A percentile compares a stretch with the other conserved stretches of the same genome.
These are phyloP conservation scores for Sarcophaga carnaria DNA, from an alignment of 2,888 invertebrate species.

Conservation along the genomic window DNA sequence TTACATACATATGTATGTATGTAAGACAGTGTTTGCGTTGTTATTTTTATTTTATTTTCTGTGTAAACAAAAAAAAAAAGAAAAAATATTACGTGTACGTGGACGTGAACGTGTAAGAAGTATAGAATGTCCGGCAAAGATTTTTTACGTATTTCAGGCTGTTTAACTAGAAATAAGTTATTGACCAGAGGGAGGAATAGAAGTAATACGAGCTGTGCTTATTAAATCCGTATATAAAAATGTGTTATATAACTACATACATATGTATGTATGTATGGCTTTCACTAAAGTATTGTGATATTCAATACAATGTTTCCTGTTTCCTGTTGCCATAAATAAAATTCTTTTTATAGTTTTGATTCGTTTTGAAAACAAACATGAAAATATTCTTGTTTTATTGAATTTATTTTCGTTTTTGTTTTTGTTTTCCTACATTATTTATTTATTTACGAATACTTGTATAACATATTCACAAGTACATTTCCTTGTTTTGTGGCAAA, in stretches of 20 bases:
- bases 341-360: constrained; percentile 4
- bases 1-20: too few species aligned
- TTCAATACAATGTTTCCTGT: not conserved
- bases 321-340: constrained; percentile 28
- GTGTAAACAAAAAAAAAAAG: not conserved
- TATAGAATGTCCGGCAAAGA: not conserved
- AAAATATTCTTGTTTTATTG: constrained; percentile 5
- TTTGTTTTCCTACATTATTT: not conserved
- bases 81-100: not conserved
- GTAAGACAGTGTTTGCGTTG: not conserved
- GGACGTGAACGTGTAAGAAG: not conserved
- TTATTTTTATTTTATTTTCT: not conserved
- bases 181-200: too few species aligned
- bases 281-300: too few species aligned
- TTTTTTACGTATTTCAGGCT: not conserved
- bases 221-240: too few species aligned
- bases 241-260: too few species aligned
- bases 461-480: not conserved
- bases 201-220: too few species aligned
- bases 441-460: not conserved
- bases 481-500: not conserved
- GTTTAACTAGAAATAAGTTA: not conserved
- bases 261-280: too few species aligned
- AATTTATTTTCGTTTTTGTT: constrained; percentile 2
- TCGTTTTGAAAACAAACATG: too few species aligned